Evolutionary conservation across 2,888 invertebrate species (phyloP).

Genomic region (Caenorhabditis imperialis): DNA sequence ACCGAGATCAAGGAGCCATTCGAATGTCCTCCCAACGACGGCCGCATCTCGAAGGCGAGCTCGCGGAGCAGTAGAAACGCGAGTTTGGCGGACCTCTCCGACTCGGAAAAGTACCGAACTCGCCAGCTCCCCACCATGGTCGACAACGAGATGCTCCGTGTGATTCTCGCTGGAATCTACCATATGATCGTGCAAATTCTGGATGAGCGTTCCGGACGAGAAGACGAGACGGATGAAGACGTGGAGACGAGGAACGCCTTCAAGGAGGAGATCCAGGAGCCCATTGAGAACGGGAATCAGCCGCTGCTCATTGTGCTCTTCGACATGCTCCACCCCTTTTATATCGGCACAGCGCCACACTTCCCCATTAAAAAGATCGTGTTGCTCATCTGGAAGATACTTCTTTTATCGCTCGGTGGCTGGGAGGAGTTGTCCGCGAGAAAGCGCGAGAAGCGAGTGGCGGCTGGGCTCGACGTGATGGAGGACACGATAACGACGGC

Average conservation of each 20-base stretch:
- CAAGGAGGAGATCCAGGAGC: conserved; percentile 62
- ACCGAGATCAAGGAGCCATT: conserved; percentile 89
- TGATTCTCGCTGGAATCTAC: conserved; percentile 92
- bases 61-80: conserved; percentile 66
- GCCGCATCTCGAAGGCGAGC: conserved; percentile 67
- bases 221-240: conserved; percentile 37
- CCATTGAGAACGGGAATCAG: conserved; percentile 65
- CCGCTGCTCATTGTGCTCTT: conserved; percentile 84
- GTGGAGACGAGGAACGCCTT: conserved; percentile 28
- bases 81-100: conserved; percentile 71
- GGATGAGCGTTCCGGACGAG: conserved; percentile 44
- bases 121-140: conserved; percentile 83
- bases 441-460: conserved; percentile 67
- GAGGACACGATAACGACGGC: conserved; percentile 97
- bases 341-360: conserved; percentile 94
- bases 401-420: conserved; percentile 90
- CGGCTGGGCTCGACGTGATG: conserved; percentile 83
- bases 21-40: conserved; percentile 54
- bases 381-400: conserved; percentile 93
- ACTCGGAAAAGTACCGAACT: conserved; percentile 51
- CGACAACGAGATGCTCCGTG: conserved; percentile 91
- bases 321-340: conserved; percentile 95
- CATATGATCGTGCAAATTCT: conserved; percentile 85
- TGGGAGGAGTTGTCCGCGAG: conserved; percentile 87
- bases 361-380: conserved; percentile 99